These are phyloP conservation scores for Falcaria lacertinaria DNA, from an alignment of 2,888 invertebrate genomes.

Conservation along the genomic window DNA sequence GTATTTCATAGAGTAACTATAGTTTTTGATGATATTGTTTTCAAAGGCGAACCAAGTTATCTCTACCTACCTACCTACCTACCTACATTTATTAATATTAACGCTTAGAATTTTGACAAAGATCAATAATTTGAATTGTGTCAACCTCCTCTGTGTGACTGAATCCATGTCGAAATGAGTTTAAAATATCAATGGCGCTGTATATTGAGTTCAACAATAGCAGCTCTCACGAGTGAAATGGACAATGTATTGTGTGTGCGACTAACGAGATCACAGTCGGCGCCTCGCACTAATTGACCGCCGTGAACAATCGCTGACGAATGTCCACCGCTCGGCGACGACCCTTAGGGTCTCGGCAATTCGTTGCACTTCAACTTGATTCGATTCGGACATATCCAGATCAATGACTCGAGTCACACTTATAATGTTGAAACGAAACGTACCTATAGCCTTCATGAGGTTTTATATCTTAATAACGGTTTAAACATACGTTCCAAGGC, in stretches of 20 bases:
- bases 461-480: no score
- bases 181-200: slow-evolving; percentile 17
- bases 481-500: no score
- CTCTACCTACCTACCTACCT: no score
- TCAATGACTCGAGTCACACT: slow-evolving; percentile 26
- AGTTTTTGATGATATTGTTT: no score
- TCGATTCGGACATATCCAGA: slow-evolving; percentile 44
- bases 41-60: no score
- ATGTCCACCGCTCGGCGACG: slow-evolving; percentile 45
- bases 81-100: no score
- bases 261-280: slow-evolving; percentile 43
- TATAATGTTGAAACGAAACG: background rate
- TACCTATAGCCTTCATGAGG: no score
- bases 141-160: slow-evolving; percentile 5
- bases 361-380: slow-evolving; percentile 52
- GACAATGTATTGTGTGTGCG: slow-evolving; percentile 38
- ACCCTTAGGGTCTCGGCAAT: slow-evolving; percentile 40
- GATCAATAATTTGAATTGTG: no score
- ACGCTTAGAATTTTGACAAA: no score
- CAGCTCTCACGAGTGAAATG: slow-evolving; percentile 28
- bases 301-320: slow-evolving; percentile 65
- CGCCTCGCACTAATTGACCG: slow-evolving; percentile 60
- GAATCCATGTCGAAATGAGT: slow-evolving; percentile 19
- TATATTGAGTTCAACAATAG: slow-evolving; percentile 35
- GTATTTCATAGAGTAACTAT: no score